A percentile compares a stretch with the other conserved stretches of the same genome.
phyloP scores from a whole-genome alignment of 1,140 invertebrate species.

The Andrena cerasifolii region DNA sequence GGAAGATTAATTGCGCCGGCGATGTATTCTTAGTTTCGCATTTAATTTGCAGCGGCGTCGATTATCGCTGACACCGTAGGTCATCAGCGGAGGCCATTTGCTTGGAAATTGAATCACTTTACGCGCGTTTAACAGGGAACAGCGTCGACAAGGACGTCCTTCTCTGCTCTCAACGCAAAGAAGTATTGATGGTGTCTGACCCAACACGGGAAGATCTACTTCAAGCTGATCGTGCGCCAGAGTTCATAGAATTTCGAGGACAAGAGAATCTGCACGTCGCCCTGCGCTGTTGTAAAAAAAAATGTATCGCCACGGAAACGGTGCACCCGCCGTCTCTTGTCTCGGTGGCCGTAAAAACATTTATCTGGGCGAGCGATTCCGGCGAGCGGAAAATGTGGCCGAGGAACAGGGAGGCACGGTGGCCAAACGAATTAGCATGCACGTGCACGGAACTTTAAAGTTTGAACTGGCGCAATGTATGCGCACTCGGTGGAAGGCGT shows the following conservation, averaged over 20 bases:
- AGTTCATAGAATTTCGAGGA: no score
- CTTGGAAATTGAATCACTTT: no score
- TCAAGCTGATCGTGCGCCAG: no score
- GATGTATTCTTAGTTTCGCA: neutral
- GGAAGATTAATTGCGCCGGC: conserved; percentile 25
- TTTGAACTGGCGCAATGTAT: conserved; percentile 1
- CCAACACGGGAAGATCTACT: no score
- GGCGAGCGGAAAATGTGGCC: conserved; percentile 33
- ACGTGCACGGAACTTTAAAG: conserved; percentile 49
- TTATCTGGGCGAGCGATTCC: conserved; percentile 32
- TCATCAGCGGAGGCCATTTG: no score
- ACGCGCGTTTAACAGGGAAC: no score
- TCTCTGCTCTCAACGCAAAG: no score
- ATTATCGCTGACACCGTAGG: neutral
- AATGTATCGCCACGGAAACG: conserved; percentile 42
- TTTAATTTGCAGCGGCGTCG: neutral
- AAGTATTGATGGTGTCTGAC: no score
- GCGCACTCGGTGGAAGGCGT: conserved; percentile 15
- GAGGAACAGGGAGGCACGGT: conserved; percentile 27
- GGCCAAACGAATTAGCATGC: conserved; percentile 57
- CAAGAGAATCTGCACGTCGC: no score
- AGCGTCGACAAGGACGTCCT: no score
- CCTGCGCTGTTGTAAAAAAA: no score
- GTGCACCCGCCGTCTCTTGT: conserved; percentile 2
- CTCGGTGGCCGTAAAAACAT: conserved; percentile 27